A percentile compares a stretch with the other conserved stretches of the same genome.
Evolutionary conservation across 2,113 vertebrate species (phyloP).

Genomic region (Rallus limicola): DNA sequence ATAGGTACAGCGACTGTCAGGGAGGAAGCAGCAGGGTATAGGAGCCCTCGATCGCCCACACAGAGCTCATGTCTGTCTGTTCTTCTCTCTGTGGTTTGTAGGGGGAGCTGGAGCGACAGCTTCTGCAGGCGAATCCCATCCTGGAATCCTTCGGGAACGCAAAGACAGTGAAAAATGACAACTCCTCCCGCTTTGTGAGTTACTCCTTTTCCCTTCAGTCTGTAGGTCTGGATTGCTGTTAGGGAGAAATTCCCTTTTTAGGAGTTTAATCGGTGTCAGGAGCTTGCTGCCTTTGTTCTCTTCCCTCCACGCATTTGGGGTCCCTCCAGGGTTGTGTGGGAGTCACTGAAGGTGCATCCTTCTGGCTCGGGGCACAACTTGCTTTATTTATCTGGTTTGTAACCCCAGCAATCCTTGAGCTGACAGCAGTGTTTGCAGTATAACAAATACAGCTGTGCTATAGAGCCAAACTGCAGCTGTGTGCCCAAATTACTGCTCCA

Average conservation of each 20-base stretch:
- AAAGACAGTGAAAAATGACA: conserved; percentile 99
- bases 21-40: not conserved
- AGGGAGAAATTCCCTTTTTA: not conserved
- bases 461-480: not conserved
- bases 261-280: not conserved
- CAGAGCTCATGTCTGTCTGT: not conserved
- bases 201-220: not conserved
- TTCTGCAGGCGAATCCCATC: conserved; percentile 97
- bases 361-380: not conserved
- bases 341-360: not conserved
- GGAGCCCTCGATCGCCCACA: rapidly evolving
- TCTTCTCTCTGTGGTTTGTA: conserved; percentile 68
- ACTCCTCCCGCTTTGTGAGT: conserved; percentile 99
- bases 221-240: not conserved
- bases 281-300: not conserved
- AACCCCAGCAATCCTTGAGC: not conserved
- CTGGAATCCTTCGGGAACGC: conserved; percentile 97
- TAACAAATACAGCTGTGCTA: rapidly evolving
- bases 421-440: not conserved
- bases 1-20: not conserved
- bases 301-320: not conserved
- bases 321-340: not conserved
- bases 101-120: conserved; percentile 96
- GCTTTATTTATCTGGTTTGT: not conserved
- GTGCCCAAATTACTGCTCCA: not conserved